Base-by-base conservation (phyloP, 37 sponge, comb jelly and placozoan species). In the Theonella swinhoei region DNA sequence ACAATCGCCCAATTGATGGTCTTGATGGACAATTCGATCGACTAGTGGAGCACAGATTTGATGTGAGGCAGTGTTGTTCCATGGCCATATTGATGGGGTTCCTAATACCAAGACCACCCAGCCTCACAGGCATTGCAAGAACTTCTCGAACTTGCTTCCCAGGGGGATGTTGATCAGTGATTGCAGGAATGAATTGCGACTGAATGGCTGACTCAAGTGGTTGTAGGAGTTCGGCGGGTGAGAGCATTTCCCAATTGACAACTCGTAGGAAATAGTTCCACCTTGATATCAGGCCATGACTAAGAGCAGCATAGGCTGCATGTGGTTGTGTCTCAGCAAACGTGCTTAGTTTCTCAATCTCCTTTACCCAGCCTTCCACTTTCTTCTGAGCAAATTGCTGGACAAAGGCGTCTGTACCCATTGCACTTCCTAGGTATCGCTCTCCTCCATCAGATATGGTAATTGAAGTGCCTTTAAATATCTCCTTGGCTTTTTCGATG, bases 311-410 rank as follows among this genome's bases (percentile, higher is more conserved):
- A 65, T 63, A 84, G 20, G 85, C 75, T 54, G 74, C 67, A 33
- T 83, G 83, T 43, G 83, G 83, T 61, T 84, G 68, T 30, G 77
- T 75, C 29, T 41, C 31, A 66, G 77, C 85, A 76, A 84, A n/a
- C 29, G 34, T 73, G 24, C 70, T 69, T 3, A 69, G 70, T 2
- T 3, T 69, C 70, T 69, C 3, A 4, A 69, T 69, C 35, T 69
- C 70, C 3, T 19, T 8, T 2, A 17, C 8, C 68, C 70, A 32
- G 33, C 35, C 5, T 35, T 4, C 33, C 33, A 78, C 39, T 64
- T 63, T 78, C 29, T 64, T 63, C 39, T 63, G 24, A 35, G 64
- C 67, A 63, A 20, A 78, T 37, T 82, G 65, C 39, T 64, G 14
- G 19, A 78, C 39, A 37, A 64, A 78, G 22, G 68, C 7, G 26